Conservation (phyloP, 2,797 vertebrate genomes). For the Micromesistius poutassou region DNA sequence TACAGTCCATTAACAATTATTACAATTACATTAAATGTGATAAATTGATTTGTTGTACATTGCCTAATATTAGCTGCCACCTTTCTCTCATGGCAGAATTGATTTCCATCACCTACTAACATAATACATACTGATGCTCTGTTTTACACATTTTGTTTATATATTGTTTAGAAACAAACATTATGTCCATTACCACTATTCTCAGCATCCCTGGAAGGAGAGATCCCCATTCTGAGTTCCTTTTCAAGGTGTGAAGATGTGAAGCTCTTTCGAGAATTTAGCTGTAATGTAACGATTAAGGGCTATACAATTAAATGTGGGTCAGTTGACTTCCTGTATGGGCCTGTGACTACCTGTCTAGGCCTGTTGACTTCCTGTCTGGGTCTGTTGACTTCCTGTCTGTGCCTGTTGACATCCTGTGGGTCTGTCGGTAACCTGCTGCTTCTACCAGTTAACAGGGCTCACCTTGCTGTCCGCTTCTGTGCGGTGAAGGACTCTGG, state of each 20-base stretch:
- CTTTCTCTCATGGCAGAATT: no score
- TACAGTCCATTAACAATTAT: neutral
- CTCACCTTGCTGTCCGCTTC: slow-evolving; percentile 69
- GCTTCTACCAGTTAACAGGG: neutral
- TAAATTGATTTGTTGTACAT: neutral
- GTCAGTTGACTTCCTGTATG: neutral
- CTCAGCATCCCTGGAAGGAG: neutral
- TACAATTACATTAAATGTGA: neutral
- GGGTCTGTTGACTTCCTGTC: no score
- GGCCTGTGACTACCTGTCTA: no score
- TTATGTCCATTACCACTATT: neutral
- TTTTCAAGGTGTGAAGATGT: neutral
- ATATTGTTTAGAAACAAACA: no score
- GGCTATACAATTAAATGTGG: neutral
- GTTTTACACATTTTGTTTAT: no score
- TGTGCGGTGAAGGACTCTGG: slow-evolving; percentile 83
- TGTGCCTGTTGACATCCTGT: no score
- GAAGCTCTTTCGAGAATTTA: neutral
- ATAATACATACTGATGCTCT: no score
- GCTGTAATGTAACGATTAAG: neutral
- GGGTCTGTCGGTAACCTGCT: neutral
- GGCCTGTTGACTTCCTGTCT: neutral
- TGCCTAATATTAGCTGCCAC: no score
- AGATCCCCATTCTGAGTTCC: neutral
- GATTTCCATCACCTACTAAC: no score